Evolutionary conservation across 1,140 invertebrate species (phyloP), one percentile per base, ranked within the genome.

Genomic region (Macrostomum lignano): DNA sequence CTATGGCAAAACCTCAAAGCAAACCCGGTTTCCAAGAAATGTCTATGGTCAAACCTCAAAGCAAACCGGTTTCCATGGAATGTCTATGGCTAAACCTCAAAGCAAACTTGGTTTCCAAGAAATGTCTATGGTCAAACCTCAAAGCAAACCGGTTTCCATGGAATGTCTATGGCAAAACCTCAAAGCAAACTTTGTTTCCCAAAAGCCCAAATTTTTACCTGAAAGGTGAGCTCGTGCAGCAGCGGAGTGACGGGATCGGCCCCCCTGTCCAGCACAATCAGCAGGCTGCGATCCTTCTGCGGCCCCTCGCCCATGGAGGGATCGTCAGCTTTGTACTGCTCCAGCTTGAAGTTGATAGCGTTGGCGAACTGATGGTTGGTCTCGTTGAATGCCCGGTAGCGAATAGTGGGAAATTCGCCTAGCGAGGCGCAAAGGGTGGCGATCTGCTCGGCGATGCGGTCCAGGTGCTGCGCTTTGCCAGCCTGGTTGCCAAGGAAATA

Each of bases 251-350:
- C 77, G 46, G 77, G 84, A 62, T 99, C 91, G 56, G 98, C 96
- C 21, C 91, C 88, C 46, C 91, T 68, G 61, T 99, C 91, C 38
- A 99, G 59, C 43, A 99, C 88, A 22, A 99, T 55, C 29, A 99
- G 60, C 49, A 94, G 84, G 0, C 84, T 94, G 19, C 88, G 69
- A 17, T 84, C 74, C 44, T 69, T 69, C 42, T 68, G 65, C 0
- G 82, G 78, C 15, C 39, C 67, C 64, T 96, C 88, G 19, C 91
- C 91, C 88, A 98, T 98, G 3, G 84, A 88, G n/a, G 88, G 86
- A 52, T 98, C 91, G 58, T 98, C 91, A 29, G 91, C 91, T 65
- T 96, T 94, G 52, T 98, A 98, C 19, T 84, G 86, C 57, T 96
- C 86, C 45, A 98, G 60, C 54, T 96, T 96, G 48, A 94, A 84